phyloP scores from a whole-genome alignment of 2,888 invertebrate species.

The Anagyrus pseudococci region DNA sequence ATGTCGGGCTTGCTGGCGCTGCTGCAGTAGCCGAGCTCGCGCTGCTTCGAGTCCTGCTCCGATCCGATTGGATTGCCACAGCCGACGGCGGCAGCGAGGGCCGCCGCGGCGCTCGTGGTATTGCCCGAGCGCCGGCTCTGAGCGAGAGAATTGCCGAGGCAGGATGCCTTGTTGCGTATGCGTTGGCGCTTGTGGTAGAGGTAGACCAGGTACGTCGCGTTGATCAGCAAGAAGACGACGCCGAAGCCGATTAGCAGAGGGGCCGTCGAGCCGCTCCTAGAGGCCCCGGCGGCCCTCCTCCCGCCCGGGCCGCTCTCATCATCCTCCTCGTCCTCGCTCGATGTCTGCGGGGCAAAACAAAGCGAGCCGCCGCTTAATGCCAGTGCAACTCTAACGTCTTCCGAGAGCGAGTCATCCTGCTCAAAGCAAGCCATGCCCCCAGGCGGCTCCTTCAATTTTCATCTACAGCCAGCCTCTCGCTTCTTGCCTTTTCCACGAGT shows the following conservation, averaged over 20 bases:
- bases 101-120: neutral
- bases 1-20: constrained; percentile 60
- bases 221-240: constrained; percentile 75
- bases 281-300: constrained; percentile 53
- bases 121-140: constrained; percentile 26
- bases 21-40: constrained; percentile 62
- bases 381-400: no score
- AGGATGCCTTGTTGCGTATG: constrained; percentile 56
- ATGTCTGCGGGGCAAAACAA: constrained; percentile 1
- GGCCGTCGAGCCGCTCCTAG: constrained; percentile 55
- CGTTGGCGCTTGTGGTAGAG: constrained; percentile 73
- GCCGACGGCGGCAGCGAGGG: neutral
- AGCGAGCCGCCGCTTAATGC: no score
- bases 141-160: neutral
- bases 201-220: constrained; percentile 73
- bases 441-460: no score
- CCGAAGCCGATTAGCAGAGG: constrained; percentile 65
- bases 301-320: neutral
- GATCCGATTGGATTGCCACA: no score
- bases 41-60: constrained; percentile 58
- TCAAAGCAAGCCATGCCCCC: no score
- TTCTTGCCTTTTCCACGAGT: no score
- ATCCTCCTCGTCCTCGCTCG: constrained; percentile 25
- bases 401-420: no score
- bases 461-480: no score